Conservation (phyloP, 2,797 vertebrate genomes). For the Alexandromys oeconomus region DNA sequence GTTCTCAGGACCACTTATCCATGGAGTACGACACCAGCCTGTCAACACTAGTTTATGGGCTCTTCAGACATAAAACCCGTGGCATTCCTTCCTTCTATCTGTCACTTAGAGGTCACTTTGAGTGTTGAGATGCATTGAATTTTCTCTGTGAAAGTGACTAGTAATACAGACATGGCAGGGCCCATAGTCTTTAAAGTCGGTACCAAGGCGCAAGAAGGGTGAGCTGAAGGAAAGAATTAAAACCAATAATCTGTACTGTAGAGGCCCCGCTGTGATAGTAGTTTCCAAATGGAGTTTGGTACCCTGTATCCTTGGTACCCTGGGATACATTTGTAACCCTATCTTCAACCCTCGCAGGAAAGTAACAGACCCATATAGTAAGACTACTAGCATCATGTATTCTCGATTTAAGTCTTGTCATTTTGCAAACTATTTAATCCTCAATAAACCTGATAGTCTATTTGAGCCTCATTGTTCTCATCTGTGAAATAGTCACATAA, state of each 20-base stretch:
- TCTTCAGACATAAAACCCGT: not conserved
- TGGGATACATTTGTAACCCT: not conserved
- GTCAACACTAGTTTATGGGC: not conserved
- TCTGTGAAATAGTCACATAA: not conserved
- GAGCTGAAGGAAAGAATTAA: not conserved
- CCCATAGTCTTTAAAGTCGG: not conserved
- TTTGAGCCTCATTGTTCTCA: not conserved
- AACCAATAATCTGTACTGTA: not conserved
- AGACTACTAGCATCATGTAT: not conserved
- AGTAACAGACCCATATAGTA: not conserved
- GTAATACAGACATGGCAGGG: not conserved
- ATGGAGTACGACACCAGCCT: not conserved
- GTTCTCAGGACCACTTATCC: conserved; percentile 19
- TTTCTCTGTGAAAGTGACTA: not conserved
- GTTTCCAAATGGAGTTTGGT: not conserved
- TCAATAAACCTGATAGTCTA: not conserved
- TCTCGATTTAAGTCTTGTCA: not conserved
- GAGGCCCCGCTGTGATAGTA: no score
- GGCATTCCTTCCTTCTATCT: not conserved
- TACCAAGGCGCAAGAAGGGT: not conserved
- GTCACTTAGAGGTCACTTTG: not conserved
- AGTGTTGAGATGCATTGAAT: not conserved
- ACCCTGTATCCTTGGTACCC: no score
- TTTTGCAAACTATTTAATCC: not conserved
- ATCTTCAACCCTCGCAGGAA: not conserved